A percentile compares a stretch with the other conserved stretches of the same genome.
phyloP scores from a whole-genome alignment of 2,888 invertebrate species.

The Tetanocera ferruginea region DNA sequence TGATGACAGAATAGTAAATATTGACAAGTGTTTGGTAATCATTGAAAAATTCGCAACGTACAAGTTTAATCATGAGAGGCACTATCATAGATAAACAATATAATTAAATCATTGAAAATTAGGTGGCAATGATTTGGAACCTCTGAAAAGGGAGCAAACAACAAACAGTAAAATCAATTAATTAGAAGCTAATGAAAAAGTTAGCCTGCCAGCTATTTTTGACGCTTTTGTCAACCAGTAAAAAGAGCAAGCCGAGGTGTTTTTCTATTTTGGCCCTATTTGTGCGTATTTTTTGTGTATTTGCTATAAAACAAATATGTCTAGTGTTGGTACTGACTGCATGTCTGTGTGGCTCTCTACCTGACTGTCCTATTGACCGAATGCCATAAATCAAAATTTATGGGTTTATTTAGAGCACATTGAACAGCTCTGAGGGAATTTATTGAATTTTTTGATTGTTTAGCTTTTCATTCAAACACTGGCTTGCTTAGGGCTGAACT shows the following conservation, averaged over 20 bases:
- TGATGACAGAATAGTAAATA: constrained; percentile 16
- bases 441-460: constrained; percentile 1
- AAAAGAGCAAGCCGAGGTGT: no score
- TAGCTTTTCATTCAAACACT: background rate
- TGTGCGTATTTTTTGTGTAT: no score
- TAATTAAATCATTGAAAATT: constrained; percentile 9
- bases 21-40: background rate
- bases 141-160: no score
- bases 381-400: constrained; percentile 22
- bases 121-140: background rate
- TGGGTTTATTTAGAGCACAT: background rate
- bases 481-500: background rate
- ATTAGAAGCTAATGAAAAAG: background rate
- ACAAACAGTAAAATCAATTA: background rate
- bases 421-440: background rate
- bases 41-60: background rate
- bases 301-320: no score
- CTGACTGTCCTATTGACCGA: constrained; percentile 12
- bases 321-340: background rate
- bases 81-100: background rate
- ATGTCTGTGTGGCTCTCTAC: background rate
- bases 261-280: no score
- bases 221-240: no score
- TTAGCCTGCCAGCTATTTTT: background rate
- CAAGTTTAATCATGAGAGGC: background rate